Evolutionary conservation across 1,140 invertebrate species (phyloP), one percentile per base, ranked within the genome.

Genomic region (Drosophila tani): DNA sequence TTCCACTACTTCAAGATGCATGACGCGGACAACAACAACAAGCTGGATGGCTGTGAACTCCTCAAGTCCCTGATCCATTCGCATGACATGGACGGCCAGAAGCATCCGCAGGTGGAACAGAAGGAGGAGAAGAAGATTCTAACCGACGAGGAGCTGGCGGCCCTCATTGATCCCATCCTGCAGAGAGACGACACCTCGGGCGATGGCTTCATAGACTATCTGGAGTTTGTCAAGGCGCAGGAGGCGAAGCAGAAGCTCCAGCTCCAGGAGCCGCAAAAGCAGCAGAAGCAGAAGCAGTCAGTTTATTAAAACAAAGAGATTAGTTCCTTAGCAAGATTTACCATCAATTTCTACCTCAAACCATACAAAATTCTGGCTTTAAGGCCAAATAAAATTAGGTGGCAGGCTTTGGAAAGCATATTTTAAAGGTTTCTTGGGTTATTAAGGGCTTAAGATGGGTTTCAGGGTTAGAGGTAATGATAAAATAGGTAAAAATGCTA

Each of bases 1-100:
- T 99, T 98, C 91, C 97, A 99, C 93, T 99, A 98, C 88, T 99
- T 99, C 93, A 99, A 98, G 93, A 98, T 99, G 97, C 98, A 99
- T 79, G 98, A 99, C 93, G 96, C 97, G 40, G 98, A 99, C 92
- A 98, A 98, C 81, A 99, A 99, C 88, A 98, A 98, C 85, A 98
- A 98, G 92, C 93, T 99, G 67, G 98, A 99, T 93, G 98, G 98
- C 24, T 97, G 97, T 93, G 98, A 99, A 93, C 94, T 98, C 32
- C 97, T 98, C 73, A 98, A 98, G 88, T 98, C 97, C 0, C 93
- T 98, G 1, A 97, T 98, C 81, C 97, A 98, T 92, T 98, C 97
- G 97, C 97, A 98, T 92, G 97, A 97, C 79, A 95, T 97, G 94
- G 95, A 95, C 57, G 94, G 94, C 74, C 95, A 95, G 78, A 95